Evolutionary conservation across 2,113 vertebrate genomes (phyloP).

Genomic region (Pseudorasbora parva): DNA sequence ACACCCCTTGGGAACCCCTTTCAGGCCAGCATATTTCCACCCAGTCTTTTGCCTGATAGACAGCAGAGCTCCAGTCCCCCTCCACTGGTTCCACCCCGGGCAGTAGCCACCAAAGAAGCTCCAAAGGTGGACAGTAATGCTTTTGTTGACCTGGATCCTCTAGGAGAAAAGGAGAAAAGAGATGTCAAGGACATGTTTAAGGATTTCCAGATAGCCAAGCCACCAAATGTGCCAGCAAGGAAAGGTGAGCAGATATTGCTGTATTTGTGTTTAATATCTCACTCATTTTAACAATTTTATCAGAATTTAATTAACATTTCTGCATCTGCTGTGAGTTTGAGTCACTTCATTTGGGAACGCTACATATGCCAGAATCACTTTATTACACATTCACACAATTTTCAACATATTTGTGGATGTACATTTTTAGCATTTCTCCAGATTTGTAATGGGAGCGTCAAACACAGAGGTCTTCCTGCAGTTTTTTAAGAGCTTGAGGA

Average conservation of each 20-base stretch:
- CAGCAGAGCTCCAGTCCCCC: slow-evolving; percentile 50
- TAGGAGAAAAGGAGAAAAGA: slow-evolving; percentile 83
- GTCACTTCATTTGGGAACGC: background rate
- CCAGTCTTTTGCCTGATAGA: slow-evolving; percentile 9
- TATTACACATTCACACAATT: background rate
- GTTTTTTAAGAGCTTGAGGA: background rate
- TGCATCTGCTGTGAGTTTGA: background rate
- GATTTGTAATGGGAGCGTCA: background rate
- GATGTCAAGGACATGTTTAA: slow-evolving; percentile 85
- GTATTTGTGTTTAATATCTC: slow-evolving; percentile 42
- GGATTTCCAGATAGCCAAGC: slow-evolving; percentile 83
- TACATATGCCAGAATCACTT: background rate
- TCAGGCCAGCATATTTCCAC: slow-evolving; percentile 47
- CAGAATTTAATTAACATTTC: background rate
- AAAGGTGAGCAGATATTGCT: slow-evolving; percentile 73
- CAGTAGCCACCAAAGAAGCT: slow-evolving; percentile 66
- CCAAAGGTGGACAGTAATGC: slow-evolving; percentile 77
- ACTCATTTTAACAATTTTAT: background rate
- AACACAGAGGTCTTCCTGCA: background rate
- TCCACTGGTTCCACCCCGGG: slow-evolving; percentile 54
- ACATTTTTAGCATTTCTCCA: background rate
- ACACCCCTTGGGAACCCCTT: slow-evolving; percentile 55
- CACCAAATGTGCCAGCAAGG: slow-evolving; percentile 78
- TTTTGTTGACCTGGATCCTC: slow-evolving; percentile 83
- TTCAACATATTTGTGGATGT: background rate